Conservation (phyloP, 1,140 invertebrate species). For the Delia radicum region DNA sequence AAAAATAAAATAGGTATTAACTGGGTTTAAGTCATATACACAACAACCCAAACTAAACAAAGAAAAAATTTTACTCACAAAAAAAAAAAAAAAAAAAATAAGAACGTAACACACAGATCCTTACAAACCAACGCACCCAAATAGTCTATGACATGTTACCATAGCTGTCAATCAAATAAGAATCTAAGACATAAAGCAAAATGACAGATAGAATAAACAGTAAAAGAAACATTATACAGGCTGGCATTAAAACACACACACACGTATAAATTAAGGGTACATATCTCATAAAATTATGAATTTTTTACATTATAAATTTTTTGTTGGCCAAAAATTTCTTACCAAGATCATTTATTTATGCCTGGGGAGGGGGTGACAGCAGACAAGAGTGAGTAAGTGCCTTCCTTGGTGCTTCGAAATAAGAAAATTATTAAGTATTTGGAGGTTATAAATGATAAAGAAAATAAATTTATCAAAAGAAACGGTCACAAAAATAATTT, state of each 20-base stretch:
- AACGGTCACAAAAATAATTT: too few relatives aligned
- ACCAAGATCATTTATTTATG: too few relatives aligned
- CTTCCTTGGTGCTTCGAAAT: too few relatives aligned
- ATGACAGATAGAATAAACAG: not conserved
- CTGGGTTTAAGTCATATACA: not conserved
- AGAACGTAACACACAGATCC: not conserved
- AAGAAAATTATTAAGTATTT: too few relatives aligned
- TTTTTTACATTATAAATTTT: not conserved
- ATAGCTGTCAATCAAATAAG: slow-evolving; percentile 9
- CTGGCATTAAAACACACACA: not conserved
- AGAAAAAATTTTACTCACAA: not conserved
- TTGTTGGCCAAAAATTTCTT: not conserved
- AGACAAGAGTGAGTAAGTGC: too few relatives aligned
- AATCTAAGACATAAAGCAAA: not conserved
- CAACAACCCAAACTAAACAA: not conserved
- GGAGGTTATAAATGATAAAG: too few relatives aligned
- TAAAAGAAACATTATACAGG: not conserved
- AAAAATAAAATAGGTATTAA: not conserved
- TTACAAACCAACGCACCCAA: not conserved
- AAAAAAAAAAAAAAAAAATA: not conserved
- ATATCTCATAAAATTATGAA: not conserved
- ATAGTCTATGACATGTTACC: not conserved
- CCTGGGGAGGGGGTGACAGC: too few relatives aligned
- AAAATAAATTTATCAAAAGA: too few relatives aligned
- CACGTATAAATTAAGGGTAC: not conserved